phyloP scores from a whole-genome alignment of 2,888 invertebrate species.

The Agrochola lychnidis region DNA sequence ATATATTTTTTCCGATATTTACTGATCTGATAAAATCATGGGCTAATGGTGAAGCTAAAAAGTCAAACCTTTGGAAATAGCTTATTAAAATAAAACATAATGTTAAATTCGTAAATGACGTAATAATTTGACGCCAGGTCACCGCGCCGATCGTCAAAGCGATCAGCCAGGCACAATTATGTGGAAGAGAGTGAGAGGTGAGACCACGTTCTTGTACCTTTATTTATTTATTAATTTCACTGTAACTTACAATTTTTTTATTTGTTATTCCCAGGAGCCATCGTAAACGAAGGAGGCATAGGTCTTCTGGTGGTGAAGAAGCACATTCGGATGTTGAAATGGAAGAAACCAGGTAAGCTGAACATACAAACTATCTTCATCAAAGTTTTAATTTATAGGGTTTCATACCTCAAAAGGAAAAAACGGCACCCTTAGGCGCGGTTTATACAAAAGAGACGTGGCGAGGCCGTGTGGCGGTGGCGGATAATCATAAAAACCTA shows the following conservation, averaged over 20 bases:
- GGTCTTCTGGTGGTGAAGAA: slow-evolving; percentile 70
- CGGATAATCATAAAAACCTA: too few species aligned
- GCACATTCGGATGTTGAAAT: slow-evolving; percentile 67
- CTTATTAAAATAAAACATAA: neutral
- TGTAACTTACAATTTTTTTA: neutral
- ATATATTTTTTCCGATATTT: neutral
- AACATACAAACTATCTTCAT: neutral
- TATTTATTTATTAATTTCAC: neutral
- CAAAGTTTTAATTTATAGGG: neutral
- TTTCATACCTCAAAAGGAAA: too few species aligned
- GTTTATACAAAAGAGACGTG: too few species aligned
- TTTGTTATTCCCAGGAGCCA: slow-evolving; percentile 60
- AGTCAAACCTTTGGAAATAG: neutral
- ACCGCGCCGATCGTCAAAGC: slow-evolving; percentile 74
- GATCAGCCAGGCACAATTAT: slow-evolving; percentile 56
- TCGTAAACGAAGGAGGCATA: slow-evolving; percentile 71
- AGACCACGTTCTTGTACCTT: slow-evolving; percentile 27
- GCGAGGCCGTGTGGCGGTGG: too few species aligned
- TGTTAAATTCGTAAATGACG: slow-evolving; percentile 19
- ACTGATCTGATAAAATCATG: neutral
- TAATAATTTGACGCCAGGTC: slow-evolving; percentile 64
- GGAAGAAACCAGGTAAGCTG: slow-evolving; percentile 69
- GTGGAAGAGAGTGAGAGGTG: slow-evolving; percentile 63
- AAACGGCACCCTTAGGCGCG: too few species aligned
- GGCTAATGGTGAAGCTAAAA: neutral